Base-by-base conservation (phyloP, 2,888 invertebrate genomes). In the Acrobasis repandana region DNA sequence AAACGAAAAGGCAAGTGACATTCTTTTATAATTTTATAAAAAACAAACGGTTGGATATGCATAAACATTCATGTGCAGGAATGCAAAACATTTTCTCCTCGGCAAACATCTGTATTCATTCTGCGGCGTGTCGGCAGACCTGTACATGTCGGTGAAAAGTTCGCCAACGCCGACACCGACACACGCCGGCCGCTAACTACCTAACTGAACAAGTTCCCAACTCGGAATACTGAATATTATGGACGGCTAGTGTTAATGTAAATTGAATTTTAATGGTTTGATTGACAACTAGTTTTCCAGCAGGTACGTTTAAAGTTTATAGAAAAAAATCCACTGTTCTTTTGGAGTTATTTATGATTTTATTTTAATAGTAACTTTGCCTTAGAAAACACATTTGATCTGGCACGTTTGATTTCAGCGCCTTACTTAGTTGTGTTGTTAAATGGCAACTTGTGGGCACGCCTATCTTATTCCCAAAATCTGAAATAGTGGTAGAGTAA, bases 221-320 rank as follows among this genome's bases (percentile, higher is more conserved):
- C 58, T 58, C 18, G n/a, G 49, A 49, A 58, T 34, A 36, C 49
- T 58, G 38, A 58, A 58, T 58, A 18, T 54, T 58, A 58, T 58
- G 36, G 38, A 18, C 20, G 50, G 54, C 54, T 8, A 38, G 54
- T 38, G 52, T 52, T 52, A 52, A 52, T 52, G 38, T 11, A 38
- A 54, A 54, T 54, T 54, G 18, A 54, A 54, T 54, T 16, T 38
- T 38, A 20, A 54, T 20, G 11, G 54, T 18, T 54, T 18, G 18
- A 16, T 38, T 20, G 36, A 18, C n/a, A 4, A 43, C 1, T 11
- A 14, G 43, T n/a, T 43, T 38, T 38, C n/a, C 5, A 43, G 14
- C 0, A 43, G n/a, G 14, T n/a, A 43, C n/a, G n/a, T 38, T 38
- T 38, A 11, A 4, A 5, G 6, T 11, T 28, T 0, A 6, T 28